Base-by-base conservation (phyloP, 92 coral and sea anemone species). In the Epizoanthus stellaris region DNA sequence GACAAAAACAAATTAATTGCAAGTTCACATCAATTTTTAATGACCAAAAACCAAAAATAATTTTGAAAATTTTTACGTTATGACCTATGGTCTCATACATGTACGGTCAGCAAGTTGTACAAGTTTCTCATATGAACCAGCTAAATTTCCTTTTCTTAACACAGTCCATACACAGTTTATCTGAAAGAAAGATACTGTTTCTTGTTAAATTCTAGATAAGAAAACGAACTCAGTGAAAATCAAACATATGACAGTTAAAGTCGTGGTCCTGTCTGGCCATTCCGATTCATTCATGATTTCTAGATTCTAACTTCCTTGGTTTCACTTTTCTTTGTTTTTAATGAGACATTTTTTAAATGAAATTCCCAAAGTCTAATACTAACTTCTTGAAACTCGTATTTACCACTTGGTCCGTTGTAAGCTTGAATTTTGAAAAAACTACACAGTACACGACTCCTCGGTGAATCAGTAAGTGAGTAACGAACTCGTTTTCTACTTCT, bases 21-120 rank as follows among this genome's bases (percentile, higher is more conserved):
- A 68, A 68, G 42, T 38, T 68, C 16, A 38, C 49, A 68, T 68
- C 20, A 68, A 68, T 68, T 14, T 68, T 68, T 68, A 43, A 68
- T 68, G 49, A 68, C 73, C 39, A 68, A 16, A 40, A 68, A 34
- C 23, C 0, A 25, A 67, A 8, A 4, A 13, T 12, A 34, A 67
- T 38, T 7, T 10, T 4, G 14, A 68, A 68, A 13, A 38, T 34
- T 23, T 38, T 68, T 14, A 14, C 11, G 70, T 4, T 6, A 34
- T 34, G 73, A 16, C 12, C 30, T 17, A 64, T 10, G 56, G 56
- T 52, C 56, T 52, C 54, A 6, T 10, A 43, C 47, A n/a, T n/a
- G n/a, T n/a, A 45, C 52, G 52, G 52, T 45, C 52, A 45, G 67
- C 47, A 34, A 39, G 4, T 5, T 14, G 52, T 19, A 39, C 42